Percentiles rank a stretch among this genome's conserved stretches.
Conservation (phyloP, 2,888 invertebrate genomes). For the Eumerus sabulonum region DNA sequence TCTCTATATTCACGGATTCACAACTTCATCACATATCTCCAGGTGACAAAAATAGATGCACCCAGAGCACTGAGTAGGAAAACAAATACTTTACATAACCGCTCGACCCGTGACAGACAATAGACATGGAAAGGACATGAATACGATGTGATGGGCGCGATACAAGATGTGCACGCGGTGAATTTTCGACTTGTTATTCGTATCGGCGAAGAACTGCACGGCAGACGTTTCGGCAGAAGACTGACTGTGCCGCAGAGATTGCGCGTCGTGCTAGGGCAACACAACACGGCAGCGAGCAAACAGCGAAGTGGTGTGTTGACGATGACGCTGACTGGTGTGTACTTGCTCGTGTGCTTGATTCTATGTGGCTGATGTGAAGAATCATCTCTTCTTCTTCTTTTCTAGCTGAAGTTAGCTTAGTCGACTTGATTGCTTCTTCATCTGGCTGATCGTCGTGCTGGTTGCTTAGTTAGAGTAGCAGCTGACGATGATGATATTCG, state of each 20-base stretch:
- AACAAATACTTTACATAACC: constrained; percentile 37
- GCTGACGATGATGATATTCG: background rate
- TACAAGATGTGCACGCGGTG: constrained; percentile 27
- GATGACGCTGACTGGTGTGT: constrained; percentile 9
- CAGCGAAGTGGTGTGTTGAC: constrained; percentile 19
- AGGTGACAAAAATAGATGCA: constrained; percentile 55
- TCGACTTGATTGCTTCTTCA: constrained; percentile 12
- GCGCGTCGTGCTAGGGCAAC: constrained; percentile 53
- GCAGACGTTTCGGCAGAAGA: constrained; percentile 62
- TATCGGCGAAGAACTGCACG: constrained; percentile 54
- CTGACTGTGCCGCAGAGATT: constrained; percentile 47
- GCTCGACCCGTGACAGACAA: constrained; percentile 26
- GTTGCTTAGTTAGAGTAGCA: constrained; percentile 16
- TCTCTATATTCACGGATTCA: constrained; percentile 27
- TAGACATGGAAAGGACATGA: background rate
- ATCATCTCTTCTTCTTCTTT: background rate
- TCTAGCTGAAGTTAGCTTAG: background rate
- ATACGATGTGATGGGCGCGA: constrained; percentile 23
- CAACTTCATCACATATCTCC: constrained; percentile 43
- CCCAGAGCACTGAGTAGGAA: constrained; percentile 8
- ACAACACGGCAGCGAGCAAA: constrained; percentile 8
- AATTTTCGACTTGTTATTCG: constrained; percentile 32
- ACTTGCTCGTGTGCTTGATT: constrained; percentile 15
- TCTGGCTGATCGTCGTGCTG: constrained; percentile 7
- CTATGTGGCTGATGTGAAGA: background rate